Base-by-base conservation (phyloP, 2,797 vertebrate genomes). In the Calcarius lapponicus region DNA sequence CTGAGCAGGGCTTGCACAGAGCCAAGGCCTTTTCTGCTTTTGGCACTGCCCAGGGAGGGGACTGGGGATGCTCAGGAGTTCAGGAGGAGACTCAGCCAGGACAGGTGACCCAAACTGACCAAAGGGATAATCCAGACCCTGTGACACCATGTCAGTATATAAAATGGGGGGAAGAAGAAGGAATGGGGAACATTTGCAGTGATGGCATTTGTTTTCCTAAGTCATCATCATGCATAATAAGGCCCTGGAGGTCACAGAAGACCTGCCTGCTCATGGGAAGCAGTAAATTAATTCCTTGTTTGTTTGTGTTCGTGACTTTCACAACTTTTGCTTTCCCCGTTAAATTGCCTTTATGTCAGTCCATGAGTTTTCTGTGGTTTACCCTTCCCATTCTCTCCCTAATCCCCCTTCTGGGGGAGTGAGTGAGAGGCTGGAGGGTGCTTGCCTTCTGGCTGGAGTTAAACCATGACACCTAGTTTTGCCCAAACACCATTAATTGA, bases 11-110 rank as follows among this genome's bases (percentile, higher is more conserved):
- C 22, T 50, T 48, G 6, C 48, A 32, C 64, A 56, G 26, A 50
- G 19, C 42, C 36, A 43, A 36, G 36, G 16, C 11, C 22, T 36
- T n/a, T 56, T 32, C 36, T 69, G 22, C 16, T 56, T 74, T 29
- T n/a, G 6, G 15, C 36, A 9, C 5, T 6, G 56, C 22, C 11
- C 6, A 3, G 22, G 1, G 32, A 50, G 32, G 34, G 8, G 5
- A 4, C 3, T 42, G 25, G 26, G 19, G 16, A 2, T 56, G 22
- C 8, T 2, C 26, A 4, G 31, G 21, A 32, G 10, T 0, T 0
- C 60, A 26, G 28, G 32, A 56, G 13, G 36, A 50, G 48, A n/a
- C 11, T 6, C 1, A 56, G 22, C 56, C 11, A 14, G 56, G 22
- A 28, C 13, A 42, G 62, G 18, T 36, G 70, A 48, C 42, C 22